Conservation (phyloP, 2,888 invertebrate genomes). For the Pseudococcus jackbeardsleyi region DNA sequence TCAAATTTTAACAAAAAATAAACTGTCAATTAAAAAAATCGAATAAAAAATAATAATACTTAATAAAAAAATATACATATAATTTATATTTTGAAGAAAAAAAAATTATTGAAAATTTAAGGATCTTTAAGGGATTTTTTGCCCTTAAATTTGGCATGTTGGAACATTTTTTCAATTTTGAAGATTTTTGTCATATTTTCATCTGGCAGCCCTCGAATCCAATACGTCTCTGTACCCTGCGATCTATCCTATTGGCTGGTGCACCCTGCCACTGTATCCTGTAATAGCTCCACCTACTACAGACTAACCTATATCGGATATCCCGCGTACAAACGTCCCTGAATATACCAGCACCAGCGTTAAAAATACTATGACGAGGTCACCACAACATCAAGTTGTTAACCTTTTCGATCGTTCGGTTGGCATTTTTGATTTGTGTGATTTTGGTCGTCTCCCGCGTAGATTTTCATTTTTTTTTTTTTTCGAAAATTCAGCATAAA, state of each 20-base stretch:
- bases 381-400: constrained; percentile 26
- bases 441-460: neutral
- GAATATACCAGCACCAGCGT: constrained; percentile 24
- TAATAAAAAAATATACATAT: too few species aligned
- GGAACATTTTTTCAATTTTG: too few species aligned
- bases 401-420: constrained; percentile 35
- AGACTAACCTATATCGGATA: constrained; percentile 25
- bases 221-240: neutral
- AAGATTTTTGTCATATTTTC: too few species aligned
- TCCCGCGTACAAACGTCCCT: neutral
- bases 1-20: too few species aligned
- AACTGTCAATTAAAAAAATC: too few species aligned
- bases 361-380: constrained; percentile 56
- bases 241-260: neutral
- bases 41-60: too few species aligned
- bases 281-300: neutral
- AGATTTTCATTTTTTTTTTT: neutral
- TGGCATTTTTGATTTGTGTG: constrained; percentile 29
- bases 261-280: neutral
- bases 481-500: constrained; percentile 9
- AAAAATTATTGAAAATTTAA: too few species aligned
- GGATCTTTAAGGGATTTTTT: too few species aligned
- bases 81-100: too few species aligned
- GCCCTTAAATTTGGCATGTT: too few species aligned
- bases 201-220: too few species aligned